Base-by-base conservation (phyloP, 2,113 vertebrate species). In the Siniperca knerii region DNA sequence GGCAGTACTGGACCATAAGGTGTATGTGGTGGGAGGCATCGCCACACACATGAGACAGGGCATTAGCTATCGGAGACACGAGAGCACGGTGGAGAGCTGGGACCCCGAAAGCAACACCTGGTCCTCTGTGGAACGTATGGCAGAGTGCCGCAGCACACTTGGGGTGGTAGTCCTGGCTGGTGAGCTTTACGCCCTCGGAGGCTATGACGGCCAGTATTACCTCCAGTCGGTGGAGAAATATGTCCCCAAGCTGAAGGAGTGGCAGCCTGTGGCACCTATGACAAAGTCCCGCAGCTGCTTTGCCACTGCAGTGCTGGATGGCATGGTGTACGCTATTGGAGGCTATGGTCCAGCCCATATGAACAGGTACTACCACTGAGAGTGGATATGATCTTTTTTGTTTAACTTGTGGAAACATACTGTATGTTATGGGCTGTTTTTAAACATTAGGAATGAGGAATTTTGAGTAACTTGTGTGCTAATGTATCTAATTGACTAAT, bases 261-360 rank as follows among this genome's bases (percentile, higher is more conserved):
- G 98, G 98, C 97, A 98, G 80, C 96, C 96, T 0, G 97, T 99
- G 84, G 98, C 98, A 2, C 98, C 98, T 0, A 99, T 99, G 98
- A 97, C 95, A 18, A 98, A 97, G 81, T 99, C 97, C 0, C 95
- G 98, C 52, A 99, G 98, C 82, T 99, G 98, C 89, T 99, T 99
- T 71, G 97, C 98, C 5, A 98, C 98, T 0, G 98, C 98, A 0
- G 97, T 98, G 55, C 89, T 99, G 83, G 98, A 99, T 4, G 98
- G 98, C 20, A 99, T 98, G 98, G 96, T 99, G 44, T 99, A 99
- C 0, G 98, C 98, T 87, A 98, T 99, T 2, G 98, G 98, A 11
- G 98, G 98, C 0, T 99, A 99, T 0, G 98, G 98, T 0, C 98
- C 98, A 2, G 98, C 98, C 9, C 98, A 99, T 66, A 99, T 99